Evolutionary conservation across 2,113 vertebrate species (phyloP), one percentile per base, ranked within the genome.

Genomic region (Lycaon pictus): DNA sequence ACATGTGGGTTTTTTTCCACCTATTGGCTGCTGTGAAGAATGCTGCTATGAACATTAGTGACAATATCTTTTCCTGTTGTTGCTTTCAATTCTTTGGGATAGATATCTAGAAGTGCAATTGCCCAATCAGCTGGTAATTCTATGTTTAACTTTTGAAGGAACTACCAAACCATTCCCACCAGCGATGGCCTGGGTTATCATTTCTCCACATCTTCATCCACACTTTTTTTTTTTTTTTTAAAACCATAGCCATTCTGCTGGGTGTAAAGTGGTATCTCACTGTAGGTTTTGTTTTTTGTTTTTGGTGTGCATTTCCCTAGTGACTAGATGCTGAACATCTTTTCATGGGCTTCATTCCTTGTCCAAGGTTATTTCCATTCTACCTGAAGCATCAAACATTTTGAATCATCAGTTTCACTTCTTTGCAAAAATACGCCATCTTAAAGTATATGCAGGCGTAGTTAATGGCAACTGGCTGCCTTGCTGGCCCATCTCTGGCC

Each of bases 381-480:
- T 25, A 29, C 35, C 72, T 23, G 15, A 80, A 81, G 27, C 56
- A 93, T 86, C 91, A 86, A 96, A 90, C 43, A 56, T 93, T 89
- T 32, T 72, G 43, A 80, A 76, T 93, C 65, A 74, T 37, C 3
- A 91, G 7, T 95, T 90, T 88, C 51, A 88, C 12, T 81, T 90
- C 48, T 87, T 86, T 76, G 81, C 27, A 87, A 69, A 90, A 95
- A 60, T 79, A 67, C 74, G n/a, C 20, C 32, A 27, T 55, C 22
- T 65, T 79, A 65, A 88, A 82, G 65, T 69, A 7, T 27, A 56
- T 22, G 76, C n/a, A 32, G 81, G 65, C 65, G n/a, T 9, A 74
- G 10, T 55, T 60, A 65, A 76, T 35, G n/a, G 10, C 65, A 93
- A 89, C 53, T 62, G 74, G 27, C 16, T n/a, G 0, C 25, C 35